Conservation (phyloP, 2,797 vertebrate genomes). For the Tinamus major region DNA sequence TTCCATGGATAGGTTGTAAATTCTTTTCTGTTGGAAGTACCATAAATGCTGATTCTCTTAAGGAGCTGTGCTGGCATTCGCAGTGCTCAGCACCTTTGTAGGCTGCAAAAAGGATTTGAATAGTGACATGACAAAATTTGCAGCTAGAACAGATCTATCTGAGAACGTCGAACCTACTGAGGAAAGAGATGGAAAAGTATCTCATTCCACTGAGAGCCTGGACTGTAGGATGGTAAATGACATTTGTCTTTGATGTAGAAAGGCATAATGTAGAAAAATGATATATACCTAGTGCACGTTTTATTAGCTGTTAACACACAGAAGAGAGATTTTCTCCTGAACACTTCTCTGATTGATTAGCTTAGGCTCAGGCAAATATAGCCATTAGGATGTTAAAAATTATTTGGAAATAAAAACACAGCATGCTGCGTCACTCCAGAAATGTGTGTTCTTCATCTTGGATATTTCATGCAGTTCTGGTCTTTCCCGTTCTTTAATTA, state of each 20-base stretch:
- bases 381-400: not conserved
- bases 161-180: not conserved
- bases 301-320: not conserved
- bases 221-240: not conserved
- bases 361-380: not conserved
- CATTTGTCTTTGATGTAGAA: not conserved
- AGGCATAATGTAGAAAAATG: not conserved
- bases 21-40: slow-evolving; percentile 30
- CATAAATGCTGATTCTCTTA: not conserved
- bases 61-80: not conserved
- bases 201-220: not conserved
- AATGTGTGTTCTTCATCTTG: not conserved
- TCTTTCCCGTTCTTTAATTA: not conserved
- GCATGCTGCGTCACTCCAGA: not conserved
- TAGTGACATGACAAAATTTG: not conserved
- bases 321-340: not conserved
- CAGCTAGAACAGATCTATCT: not conserved
- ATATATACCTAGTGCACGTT: not conserved
- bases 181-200: not conserved
- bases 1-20: slow-evolving; percentile 48
- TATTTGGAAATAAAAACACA: not conserved
- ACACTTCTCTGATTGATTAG: not conserved
- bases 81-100: not conserved
- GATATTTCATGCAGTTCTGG: not conserved
- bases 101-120: not conserved